phyloP scores from a whole-genome alignment of 2,888 invertebrate species.

The Aspidiotus destructor region DNA sequence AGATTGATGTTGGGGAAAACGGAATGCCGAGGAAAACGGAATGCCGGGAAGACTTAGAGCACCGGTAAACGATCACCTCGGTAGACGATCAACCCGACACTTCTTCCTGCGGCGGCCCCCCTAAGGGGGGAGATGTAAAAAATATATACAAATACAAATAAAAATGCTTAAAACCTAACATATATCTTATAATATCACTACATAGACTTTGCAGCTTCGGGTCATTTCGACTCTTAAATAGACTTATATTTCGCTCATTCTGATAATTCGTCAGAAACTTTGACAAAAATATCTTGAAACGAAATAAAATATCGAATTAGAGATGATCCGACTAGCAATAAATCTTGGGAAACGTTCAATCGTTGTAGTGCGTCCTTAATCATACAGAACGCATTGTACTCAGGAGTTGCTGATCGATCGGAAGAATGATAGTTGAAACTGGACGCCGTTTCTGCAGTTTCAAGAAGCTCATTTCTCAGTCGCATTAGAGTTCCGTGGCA shows the following conservation, averaged over 20 bases:
- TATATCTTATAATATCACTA: no score
- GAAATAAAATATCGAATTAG: background rate
- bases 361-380: background rate
- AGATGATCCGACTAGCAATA: conserved; percentile 43
- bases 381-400: background rate
- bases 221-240: conserved; percentile 5
- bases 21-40: no score
- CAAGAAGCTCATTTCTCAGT: conserved; percentile 38
- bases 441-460: background rate
- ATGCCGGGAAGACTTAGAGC: no score
- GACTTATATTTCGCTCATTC: conserved; percentile 16
- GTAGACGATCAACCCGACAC: no score
- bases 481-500: conserved; percentile 39
- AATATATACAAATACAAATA: no score
- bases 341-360: conserved; percentile 34
- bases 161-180: no score
- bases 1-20: no score
- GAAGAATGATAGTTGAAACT: background rate
- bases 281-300: conserved; percentile 4
- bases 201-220: conserved; percentile 9
- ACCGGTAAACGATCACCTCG: no score
- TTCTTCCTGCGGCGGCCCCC: no score
- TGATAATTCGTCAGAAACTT: conserved; percentile 8
- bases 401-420: background rate
- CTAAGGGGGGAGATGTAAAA: no score